Conservation (phyloP, 2,888 invertebrate genomes). For the Iphiclides podalirius region DNA sequence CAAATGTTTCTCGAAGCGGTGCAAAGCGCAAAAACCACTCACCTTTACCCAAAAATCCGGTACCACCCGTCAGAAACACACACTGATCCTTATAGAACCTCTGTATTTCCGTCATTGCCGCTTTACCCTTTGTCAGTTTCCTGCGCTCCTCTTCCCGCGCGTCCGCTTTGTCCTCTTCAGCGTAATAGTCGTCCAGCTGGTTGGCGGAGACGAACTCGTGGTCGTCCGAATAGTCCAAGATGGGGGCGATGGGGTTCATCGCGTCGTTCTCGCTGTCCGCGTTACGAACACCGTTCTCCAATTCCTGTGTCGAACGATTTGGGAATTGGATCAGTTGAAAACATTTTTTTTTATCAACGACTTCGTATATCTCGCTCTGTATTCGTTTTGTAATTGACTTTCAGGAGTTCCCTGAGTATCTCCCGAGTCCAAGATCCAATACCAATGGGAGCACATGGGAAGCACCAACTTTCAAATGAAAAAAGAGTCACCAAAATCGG, state of each 20-base stretch:
- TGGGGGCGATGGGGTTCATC: slow-evolving; percentile 64
- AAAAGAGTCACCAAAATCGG: too few species aligned
- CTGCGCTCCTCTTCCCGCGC: slow-evolving; percentile 71
- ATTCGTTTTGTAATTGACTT: too few species aligned
- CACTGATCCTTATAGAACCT: slow-evolving; percentile 65
- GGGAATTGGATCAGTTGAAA: too few species aligned
- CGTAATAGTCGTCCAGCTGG: slow-evolving; percentile 69
- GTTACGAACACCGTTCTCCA: slow-evolving; percentile 58
- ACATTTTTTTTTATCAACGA: too few species aligned
- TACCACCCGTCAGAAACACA: slow-evolving; percentile 72
- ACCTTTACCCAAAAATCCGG: slow-evolving; percentile 75
- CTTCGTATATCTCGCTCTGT: too few species aligned
- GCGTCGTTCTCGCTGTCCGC: slow-evolving; percentile 60
- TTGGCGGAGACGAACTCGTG: slow-evolving; percentile 74
- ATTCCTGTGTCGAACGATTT: slow-evolving; percentile 50
- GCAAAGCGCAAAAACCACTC: slow-evolving; percentile 39
- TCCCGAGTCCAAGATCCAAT: too few species aligned
- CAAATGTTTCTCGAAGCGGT: slow-evolving; percentile 12
- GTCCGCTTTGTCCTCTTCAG: slow-evolving; percentile 64
- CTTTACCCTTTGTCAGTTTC: slow-evolving; percentile 68
- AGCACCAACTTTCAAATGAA: too few species aligned
- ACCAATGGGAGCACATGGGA: too few species aligned
- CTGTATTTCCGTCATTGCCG: slow-evolving; percentile 56
- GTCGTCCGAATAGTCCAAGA: slow-evolving; percentile 75
- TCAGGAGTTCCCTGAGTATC: too few species aligned